Evolutionary conservation across 2,797 vertebrate genomes (phyloP), one percentile per base, ranked within the genome.

Genomic region (Urophycis tenuis): DNA sequence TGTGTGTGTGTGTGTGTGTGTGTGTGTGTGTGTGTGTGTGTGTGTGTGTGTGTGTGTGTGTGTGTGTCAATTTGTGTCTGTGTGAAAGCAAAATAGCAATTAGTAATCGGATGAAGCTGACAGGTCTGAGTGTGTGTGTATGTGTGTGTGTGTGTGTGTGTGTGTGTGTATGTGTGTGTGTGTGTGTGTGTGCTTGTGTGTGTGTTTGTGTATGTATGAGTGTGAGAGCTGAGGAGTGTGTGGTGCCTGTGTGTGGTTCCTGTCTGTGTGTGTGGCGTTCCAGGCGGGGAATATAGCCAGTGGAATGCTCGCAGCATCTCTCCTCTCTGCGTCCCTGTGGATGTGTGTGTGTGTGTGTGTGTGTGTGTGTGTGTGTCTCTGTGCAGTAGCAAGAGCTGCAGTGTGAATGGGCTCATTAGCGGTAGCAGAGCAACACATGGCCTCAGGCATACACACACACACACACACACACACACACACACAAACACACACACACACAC

Each of bases 351-450:
- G 71, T 73, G 80, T 74, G 36, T 76, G 60, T 74, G 72, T 70
- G 64, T 71, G 64, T 34, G 74, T 74, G 77, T 75, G 82, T 76
- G 83, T 82, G 45, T 74, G 77, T 75, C 81, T 76, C 81, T 82
- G 49, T 81, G 81, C 79, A 74, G 83, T 85, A 86, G 86, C 87
- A 83, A 82, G 85, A 84, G 82, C 85, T 87, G 89, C 87, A 82
- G 84, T 86, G 83, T 86, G 89, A 90, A 90, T 87, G 85, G 88
- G 87, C 90, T 91, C 90, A 91, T 91, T 91, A 91, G 88, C 75
- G 83, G 82, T 85, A 88, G 88, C 90, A 90, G 83, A 88, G 88
- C 86, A 91, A 88, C 90, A 90, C 90, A 90, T 91, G 89, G 89
- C 89, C 90, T 83, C 86, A 80, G 90, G 90, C 88, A 75, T 83